phyloP scores from a whole-genome alignment of 2,888 invertebrate genomes.

The Cylindroiulus punctatus region DNA sequence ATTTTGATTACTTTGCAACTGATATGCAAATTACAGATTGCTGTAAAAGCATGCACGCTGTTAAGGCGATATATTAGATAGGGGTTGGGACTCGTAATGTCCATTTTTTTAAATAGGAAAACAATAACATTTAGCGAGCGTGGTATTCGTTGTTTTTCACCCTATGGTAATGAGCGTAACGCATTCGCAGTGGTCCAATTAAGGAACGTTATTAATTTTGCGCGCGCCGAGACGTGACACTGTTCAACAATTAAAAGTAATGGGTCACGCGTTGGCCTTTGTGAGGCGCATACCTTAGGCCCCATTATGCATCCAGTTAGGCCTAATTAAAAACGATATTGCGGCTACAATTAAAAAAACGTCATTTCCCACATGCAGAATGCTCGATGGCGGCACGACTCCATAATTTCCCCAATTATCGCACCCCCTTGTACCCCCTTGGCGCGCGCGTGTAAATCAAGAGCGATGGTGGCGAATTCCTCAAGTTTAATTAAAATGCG shows the following conservation, averaged over 20 bases:
- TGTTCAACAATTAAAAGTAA: conserved; percentile 27
- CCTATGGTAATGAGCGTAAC: background rate
- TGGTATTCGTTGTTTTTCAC: background rate
- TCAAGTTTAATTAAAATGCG: conserved; percentile 7
- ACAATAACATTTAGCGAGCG: background rate
- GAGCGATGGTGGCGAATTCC: background rate
- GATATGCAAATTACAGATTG: too few species aligned
- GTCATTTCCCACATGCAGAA: background rate
- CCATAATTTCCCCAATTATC: background rate
- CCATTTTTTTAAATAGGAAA: conserved; percentile 4
- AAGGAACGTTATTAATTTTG: background rate
- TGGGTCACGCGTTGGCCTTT: conserved; percentile 18
- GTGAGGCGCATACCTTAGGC: background rate
- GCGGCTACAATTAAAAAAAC: background rate
- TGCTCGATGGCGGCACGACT: background rate
- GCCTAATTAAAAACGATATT: conserved; percentile 20
- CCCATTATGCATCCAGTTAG: background rate
- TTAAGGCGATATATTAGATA: background rate
- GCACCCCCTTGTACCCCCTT: background rate
- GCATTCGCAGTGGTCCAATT: background rate
- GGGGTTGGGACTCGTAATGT: background rate
- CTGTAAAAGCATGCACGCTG: too few species aligned
- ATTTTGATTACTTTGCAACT: too few species aligned
- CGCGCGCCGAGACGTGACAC: background rate
- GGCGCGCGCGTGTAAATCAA: background rate